Conservation (phyloP, 2,797 vertebrate genomes). For the Peromyscus eremicus region DNA sequence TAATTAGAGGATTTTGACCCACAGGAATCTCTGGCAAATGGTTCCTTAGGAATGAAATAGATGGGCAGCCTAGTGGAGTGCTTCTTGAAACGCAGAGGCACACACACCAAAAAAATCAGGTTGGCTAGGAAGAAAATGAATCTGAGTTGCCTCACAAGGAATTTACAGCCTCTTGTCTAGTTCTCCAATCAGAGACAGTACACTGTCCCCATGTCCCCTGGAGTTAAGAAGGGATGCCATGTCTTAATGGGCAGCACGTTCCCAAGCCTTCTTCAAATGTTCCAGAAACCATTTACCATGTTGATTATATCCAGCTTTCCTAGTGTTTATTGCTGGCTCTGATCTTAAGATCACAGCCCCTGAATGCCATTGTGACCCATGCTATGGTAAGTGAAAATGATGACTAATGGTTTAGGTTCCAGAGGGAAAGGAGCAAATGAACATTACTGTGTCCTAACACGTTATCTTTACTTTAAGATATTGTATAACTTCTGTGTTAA, state of each 20-base stretch:
- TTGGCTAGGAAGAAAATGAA: constrained; percentile 7
- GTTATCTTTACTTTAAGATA: background rate
- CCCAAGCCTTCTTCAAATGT: background rate
- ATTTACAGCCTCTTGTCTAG: background rate
- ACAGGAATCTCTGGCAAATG: constrained; percentile 56
- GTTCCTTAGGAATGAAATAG: constrained; percentile 48
- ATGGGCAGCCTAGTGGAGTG: constrained; percentile 7
- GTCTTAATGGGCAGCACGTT: background rate
- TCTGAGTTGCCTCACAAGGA: background rate
- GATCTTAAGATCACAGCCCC: background rate
- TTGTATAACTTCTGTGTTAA: background rate
- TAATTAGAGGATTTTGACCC: constrained; percentile 59
- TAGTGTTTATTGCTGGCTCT: background rate
- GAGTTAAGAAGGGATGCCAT: background rate
- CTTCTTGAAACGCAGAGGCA: constrained; percentile 20
- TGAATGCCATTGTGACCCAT: background rate
- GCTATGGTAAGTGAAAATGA: background rate
- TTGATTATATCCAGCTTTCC: background rate
- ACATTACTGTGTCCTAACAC: background rate
- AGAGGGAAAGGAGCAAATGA: background rate
- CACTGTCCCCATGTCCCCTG: background rate
- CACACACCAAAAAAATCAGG: background rate
- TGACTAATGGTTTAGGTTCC: background rate
- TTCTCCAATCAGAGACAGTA: background rate
- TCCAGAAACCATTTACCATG: background rate